Percentiles rank a stretch among this genome's conserved stretches.
Conservation (phyloP, 2,888 invertebrate species). For the Watsonalla cultraria region DNA sequence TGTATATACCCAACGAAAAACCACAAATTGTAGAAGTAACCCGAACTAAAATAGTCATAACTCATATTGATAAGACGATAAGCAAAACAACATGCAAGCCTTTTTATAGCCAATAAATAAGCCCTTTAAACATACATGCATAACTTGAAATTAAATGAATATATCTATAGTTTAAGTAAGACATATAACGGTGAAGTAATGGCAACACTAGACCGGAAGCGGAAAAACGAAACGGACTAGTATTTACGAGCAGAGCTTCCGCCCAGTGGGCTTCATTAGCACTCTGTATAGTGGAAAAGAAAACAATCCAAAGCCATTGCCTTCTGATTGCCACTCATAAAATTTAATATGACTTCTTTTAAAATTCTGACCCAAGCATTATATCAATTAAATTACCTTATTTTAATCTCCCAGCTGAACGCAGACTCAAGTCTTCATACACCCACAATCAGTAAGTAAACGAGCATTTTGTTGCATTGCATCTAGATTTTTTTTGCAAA, state of each 20-base stretch:
- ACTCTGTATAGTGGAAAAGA: conserved; percentile 43
- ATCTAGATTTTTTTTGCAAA: too few relatives aligned
- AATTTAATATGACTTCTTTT: too few relatives aligned
- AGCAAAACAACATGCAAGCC: conserved; percentile 37
- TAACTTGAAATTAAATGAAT: conserved; percentile 53
- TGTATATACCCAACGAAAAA: background rate
- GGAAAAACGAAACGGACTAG: conserved; percentile 73
- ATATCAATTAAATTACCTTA: too few relatives aligned
- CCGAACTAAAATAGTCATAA: conserved; percentile 25
- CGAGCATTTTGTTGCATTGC: too few relatives aligned
- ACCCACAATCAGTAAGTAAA: too few relatives aligned
- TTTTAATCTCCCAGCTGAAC: too few relatives aligned
- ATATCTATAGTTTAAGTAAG: conserved; percentile 63
- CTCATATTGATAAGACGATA: conserved; percentile 42
- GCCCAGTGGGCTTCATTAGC: conserved; percentile 61
- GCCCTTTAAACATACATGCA: conserved; percentile 34
- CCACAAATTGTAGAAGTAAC: background rate
- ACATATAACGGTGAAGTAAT: conserved; percentile 65
- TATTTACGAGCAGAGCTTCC: conserved; percentile 74
- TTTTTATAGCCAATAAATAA: conserved; percentile 45
- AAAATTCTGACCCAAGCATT: too few relatives aligned
- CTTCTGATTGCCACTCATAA: too few relatives aligned
- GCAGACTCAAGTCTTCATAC: too few relatives aligned
- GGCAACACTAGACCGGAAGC: conserved; percentile 65
- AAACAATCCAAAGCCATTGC: conserved; percentile 2